Evolutionary conservation across 2,797 vertebrate genomes (phyloP).

Genomic region (Meda fulgida): DNA sequence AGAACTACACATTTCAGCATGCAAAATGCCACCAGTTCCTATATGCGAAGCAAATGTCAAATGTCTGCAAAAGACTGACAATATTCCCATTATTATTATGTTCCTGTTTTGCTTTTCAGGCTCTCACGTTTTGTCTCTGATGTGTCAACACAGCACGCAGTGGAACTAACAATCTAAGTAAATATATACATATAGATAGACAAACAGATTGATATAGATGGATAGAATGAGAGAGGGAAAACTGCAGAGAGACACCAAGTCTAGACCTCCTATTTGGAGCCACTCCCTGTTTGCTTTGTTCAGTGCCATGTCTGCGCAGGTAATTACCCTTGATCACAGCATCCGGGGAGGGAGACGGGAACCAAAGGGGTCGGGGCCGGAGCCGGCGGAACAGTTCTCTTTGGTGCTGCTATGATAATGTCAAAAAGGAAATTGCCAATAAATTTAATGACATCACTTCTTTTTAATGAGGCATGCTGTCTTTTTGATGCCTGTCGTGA

Average conservation of each 20-base stretch:
- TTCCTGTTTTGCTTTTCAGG: not conserved
- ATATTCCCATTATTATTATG: not conserved
- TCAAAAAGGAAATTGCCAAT: slow-evolving; percentile 63
- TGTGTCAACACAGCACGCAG: not conserved
- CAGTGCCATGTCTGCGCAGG: slow-evolving; percentile 77
- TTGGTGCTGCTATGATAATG: slow-evolving; percentile 57
- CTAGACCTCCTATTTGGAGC: slow-evolving; percentile 79
- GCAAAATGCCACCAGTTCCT: not conserved
- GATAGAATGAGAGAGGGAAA: slow-evolving; percentile 60
- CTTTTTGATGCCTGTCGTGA: slow-evolving; percentile 44
- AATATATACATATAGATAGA: slow-evolving; percentile 68
- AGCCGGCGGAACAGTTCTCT: slow-evolving; percentile 42
- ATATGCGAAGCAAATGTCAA: slow-evolving; percentile 11
- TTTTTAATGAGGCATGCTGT: slow-evolving; percentile 59
- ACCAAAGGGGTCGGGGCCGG: slow-evolving; percentile 38
- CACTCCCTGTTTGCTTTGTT: slow-evolving; percentile 81
- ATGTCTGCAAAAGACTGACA: not conserved
- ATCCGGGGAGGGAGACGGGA: slow-evolving; percentile 53
- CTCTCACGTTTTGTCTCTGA: not conserved
- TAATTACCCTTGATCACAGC: slow-evolving; percentile 78
- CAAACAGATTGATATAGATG: slow-evolving; percentile 59
- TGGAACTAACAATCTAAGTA: slow-evolving; percentile 24
- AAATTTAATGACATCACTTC: slow-evolving; percentile 62
- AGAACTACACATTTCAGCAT: not conserved
- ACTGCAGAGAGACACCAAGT: slow-evolving; percentile 75